phyloP scores from a whole-genome alignment of 2,888 invertebrate genomes.

The Molanna angustata region DNA sequence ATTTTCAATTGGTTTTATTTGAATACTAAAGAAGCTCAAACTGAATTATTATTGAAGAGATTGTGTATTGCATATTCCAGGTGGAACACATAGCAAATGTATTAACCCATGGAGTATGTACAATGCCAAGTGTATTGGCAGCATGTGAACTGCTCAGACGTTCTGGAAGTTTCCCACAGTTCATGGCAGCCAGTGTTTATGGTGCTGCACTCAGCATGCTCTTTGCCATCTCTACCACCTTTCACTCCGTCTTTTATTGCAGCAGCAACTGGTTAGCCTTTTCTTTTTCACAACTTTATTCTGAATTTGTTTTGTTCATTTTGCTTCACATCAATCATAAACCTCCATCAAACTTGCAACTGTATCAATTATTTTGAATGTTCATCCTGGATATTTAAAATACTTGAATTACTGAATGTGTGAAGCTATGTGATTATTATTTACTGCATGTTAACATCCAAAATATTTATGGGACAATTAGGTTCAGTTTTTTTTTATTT shows the following conservation, averaged over 20 bases:
- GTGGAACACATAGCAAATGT: slow-evolving; percentile 91
- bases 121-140: slow-evolving; percentile 80
- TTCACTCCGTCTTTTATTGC: slow-evolving; percentile 85
- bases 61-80: slow-evolving; percentile 39
- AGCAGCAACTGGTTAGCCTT: slow-evolving; percentile 58
- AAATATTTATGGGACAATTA: no score
- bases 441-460: no score
- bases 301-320: no score
- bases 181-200: slow-evolving; percentile 79
- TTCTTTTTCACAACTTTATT: no score
- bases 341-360: no score
- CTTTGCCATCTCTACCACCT: slow-evolving; percentile 85
- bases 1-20: no score
- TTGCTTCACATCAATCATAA: no score
- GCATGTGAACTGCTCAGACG: slow-evolving; percentile 71
- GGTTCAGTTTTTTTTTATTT: no score
- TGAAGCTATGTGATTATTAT: no score
- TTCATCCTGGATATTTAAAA: no score
- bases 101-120: slow-evolving; percentile 86
- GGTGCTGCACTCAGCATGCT: slow-evolving; percentile 81
- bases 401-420: no score
- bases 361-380: no score
- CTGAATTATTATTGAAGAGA: background rate
- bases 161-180: slow-evolving; percentile 71
- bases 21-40: background rate